These are phyloP conservation scores for Dryas iulia DNA, from an alignment of 1,140 invertebrate genomes.

Conservation along the genomic window DNA sequence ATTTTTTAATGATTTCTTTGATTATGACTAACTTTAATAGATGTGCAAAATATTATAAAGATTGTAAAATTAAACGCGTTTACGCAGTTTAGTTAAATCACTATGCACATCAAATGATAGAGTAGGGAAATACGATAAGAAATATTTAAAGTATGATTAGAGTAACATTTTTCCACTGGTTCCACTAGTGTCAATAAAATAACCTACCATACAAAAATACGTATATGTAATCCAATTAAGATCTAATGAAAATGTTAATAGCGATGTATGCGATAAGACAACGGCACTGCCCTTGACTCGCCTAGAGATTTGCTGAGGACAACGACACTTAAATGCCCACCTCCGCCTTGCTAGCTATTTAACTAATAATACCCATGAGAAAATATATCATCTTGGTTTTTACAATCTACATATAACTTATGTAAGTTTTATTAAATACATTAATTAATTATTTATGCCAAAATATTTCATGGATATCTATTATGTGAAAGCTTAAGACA, in stretches of 20 bases:
- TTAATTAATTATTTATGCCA: no score
- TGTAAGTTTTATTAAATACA: background rate
- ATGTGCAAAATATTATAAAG: background rate
- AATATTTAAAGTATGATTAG: background rate
- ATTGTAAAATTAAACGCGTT: background rate
- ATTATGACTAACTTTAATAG: background rate
- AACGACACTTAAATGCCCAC: slow-evolving; percentile 47
- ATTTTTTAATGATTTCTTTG: background rate
- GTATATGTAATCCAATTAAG: slow-evolving; percentile 1
- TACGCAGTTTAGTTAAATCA: background rate
- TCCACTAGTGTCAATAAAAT: background rate
- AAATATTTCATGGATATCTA: no score
- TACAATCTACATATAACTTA: background rate
- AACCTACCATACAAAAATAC: background rate
- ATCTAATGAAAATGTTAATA: background rate
- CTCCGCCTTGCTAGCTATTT: slow-evolving; percentile 22
- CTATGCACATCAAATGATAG: background rate
- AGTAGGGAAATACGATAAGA: background rate
- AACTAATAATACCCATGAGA: slow-evolving; percentile 1
- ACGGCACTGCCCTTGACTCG: slow-evolving; percentile 59
- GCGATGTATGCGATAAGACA: slow-evolving; percentile 41
- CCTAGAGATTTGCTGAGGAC: slow-evolving; percentile 46
- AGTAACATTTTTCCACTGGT: background rate
- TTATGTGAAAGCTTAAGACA: no score
- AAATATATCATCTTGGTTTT: slow-evolving; percentile 8